Evolutionary conservation across 2,113 vertebrate species (phyloP), one percentile per base, ranked within the genome.

Genomic region (Thunnus maccoyii): DNA sequence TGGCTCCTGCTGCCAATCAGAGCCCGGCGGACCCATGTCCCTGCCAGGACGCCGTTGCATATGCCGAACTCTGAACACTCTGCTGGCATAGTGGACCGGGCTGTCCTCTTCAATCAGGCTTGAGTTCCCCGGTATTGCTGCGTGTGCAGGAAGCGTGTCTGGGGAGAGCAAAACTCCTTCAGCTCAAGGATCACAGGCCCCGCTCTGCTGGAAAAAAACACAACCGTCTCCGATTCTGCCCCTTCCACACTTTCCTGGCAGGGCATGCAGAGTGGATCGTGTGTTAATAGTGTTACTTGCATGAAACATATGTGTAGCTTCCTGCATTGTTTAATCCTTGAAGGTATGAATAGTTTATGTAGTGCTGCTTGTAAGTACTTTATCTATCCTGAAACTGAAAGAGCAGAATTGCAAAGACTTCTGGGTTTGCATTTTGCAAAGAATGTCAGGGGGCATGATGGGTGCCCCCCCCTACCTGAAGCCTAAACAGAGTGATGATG

Each of bases 101-200:
- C 69, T 90, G 90, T 93, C 87, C 84, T 86, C 72, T 88, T 82
- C 86, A 92, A 89, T 90, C 87, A 90, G 84, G 76, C 80, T 91
- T 72, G 83, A 90, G 83, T 90, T 89, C 74, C 69, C 72, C 83
- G 30, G 80, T 78, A 82, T 65, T 91, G 89, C 86, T 90, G 88
- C 1, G 55, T 89, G 83, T 72, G 88, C 86, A 87, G 88, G 82
- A 83, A 85, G 75, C 46, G 22, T 83, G 81, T 88, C 87, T 78
- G 62, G 74, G 74, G 86, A 84, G 52, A 76, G 84, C 69, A 88
- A 64, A 79, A 78, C 86, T 90, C 72, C 85, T 83, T 85, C 62
- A 84, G 81, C 69, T 78, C 56, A 58, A 83, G 65, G 77, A 89
- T 88, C 82, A 76, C 64, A 86, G 80, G 57, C 65, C 17, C 18